Evolutionary conservation across 1,140 invertebrate genomes (phyloP).

Genomic region (Cherax destructor): DNA sequence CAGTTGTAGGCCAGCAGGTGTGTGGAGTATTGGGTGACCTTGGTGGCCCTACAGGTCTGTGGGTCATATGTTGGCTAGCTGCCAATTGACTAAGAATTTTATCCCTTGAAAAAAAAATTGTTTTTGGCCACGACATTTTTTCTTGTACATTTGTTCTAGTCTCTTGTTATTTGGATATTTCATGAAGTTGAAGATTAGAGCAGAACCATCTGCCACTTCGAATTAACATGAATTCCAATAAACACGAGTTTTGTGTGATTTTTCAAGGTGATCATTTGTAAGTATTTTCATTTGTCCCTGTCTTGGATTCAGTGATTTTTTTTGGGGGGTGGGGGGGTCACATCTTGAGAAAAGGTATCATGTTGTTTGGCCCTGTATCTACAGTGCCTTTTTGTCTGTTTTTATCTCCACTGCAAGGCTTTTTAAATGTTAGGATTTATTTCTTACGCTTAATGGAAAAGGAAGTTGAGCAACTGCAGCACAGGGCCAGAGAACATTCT

Average conservation of each 20-base stretch:
- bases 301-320: background rate
- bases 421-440: slow-evolving; percentile 65
- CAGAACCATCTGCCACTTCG: slow-evolving; percentile 35
- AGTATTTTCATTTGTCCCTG: slow-evolving; percentile 48
- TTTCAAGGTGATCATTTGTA: slow-evolving; percentile 33
- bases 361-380: slow-evolving; percentile 69
- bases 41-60: slow-evolving; percentile 30
- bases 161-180: slow-evolving; percentile 32
- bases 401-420: slow-evolving; percentile 56
- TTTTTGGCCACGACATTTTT: slow-evolving; percentile 57
- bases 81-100: slow-evolving; percentile 16
- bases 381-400: slow-evolving; percentile 66
- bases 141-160: slow-evolving; percentile 66
- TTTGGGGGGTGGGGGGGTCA: slow-evolving; percentile 51
- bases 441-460: slow-evolving; percentile 47
- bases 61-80: slow-evolving; percentile 10
- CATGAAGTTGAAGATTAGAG: slow-evolving; percentile 19
- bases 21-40: slow-evolving; percentile 18
- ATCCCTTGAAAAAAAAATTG: slow-evolving; percentile 15
- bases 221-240: slow-evolving; percentile 33
- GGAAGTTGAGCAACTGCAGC: slow-evolving; percentile 62
- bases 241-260: slow-evolving; percentile 56
- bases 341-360: slow-evolving; percentile 42
- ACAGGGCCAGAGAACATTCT: slow-evolving; percentile 68
- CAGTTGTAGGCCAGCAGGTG: background rate